Evolutionary conservation across 2,888 invertebrate species (phyloP), one percentile per base, ranked within the genome.

Genomic region (Drosophila meridiana): DNA sequence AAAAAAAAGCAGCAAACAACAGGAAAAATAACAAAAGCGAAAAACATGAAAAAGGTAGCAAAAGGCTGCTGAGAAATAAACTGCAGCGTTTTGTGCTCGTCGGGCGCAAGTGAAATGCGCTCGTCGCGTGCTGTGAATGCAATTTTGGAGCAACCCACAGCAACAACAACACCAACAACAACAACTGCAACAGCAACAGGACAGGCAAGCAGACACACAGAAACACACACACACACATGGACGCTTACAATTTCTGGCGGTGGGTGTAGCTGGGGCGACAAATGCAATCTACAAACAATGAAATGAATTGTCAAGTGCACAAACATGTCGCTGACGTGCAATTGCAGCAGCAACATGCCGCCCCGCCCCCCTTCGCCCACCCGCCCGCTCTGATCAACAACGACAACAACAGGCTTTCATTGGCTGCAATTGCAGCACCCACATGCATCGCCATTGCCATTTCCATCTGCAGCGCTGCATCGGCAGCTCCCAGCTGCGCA

Each of bases 271-370:
- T 59, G 72, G 63, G 60, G 78, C 86, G 90, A 76, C 86, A 90
- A 90, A 90, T 87, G 90, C 90, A 87, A 90, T 90, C 89, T 83
- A 90, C 87, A 83, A 83, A 84, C 89, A 89, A 89, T 91, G 91
- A 90, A 89, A 89, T 90, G 89, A 91, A 89, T 89, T 89, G 89
- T 90, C 89, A 89, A 90, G 91, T 91, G 90, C 87, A 87, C 87
- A 87, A 87, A 85, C 86, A 90, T 86, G 89, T 74, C 73, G 87
- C 86, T 90, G 90, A 83, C 88, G 86, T 88, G 89, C 87, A 86
- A 80, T 86, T 80, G 82, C 82, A 82, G 68, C 71, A 30, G 68
- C 71, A 30, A 62, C 62, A 26, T 58, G 36, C 55, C 55, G 38
- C 2, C n/a, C 14, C 14, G 4, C 2, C 5, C 4, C 4, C 28